Base-by-base conservation (phyloP, 2,888 invertebrate genomes). In the Luperina nickerlii region DNA sequence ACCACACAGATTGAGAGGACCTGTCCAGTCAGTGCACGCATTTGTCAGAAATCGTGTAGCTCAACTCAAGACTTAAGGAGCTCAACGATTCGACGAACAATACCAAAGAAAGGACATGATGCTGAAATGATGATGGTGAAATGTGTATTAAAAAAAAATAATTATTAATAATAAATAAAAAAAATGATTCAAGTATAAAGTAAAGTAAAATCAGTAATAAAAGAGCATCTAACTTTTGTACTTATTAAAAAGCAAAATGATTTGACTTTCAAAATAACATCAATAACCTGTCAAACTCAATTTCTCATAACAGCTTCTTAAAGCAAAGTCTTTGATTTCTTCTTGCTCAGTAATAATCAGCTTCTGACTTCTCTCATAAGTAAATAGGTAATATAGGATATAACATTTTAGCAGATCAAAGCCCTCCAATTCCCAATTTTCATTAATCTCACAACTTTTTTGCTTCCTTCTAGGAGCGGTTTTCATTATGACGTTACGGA, bases 381-480 rank as follows among this genome's bases (percentile, higher is more conserved):
- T 60, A 74, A 32, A 75, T 86, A 38, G 38, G 38, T 38, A 83
- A 87, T 70, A 66, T 20, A 71, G 13, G 72, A 74, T 84, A 82
- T 88, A 78, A 83, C 24, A 74, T 76, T 82, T 79, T 32, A 68
- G 60, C 74, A 85, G 77, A 90, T 91, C 89, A 90, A 91, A 92
- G 87, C 88, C 90, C 80, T 88, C 88, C 89, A 90, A 89, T 87
- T 88, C 88, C 88, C 87, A 92, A 91, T 92, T 91, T 93, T 91
- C 90, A 91, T 92, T 93, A 93, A 92, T 90, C 90, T 89, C 78
- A 69, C 74, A 74, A 83, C 18, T 74, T 84, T 80, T 88, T 90
- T 90, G 89, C 90, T 90, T 78, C 89, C 87, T 90, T 76, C 83
- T 83, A 79, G 84, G 87, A 90, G 90, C 88, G 89, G 88, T 90